Base-by-base conservation (phyloP, 2,888 invertebrate species). In the Philereme transversata region DNA sequence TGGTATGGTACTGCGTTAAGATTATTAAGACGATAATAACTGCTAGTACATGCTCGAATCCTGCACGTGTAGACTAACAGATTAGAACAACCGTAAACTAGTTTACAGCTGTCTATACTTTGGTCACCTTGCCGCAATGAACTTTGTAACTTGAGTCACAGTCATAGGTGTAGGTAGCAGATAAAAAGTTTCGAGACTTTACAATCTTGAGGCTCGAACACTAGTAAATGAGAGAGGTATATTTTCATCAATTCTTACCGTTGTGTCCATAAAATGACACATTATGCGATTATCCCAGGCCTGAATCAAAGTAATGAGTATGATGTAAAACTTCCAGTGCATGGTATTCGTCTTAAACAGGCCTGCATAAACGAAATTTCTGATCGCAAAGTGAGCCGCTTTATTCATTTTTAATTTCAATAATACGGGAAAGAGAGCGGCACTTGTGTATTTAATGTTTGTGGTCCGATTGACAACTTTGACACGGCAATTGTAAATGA, bases 291-390 rank as follows among this genome's bases (percentile, higher is more conserved):
- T 60, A 54, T 82, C 72, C 75, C 76, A 77, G 55, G 84, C 78
- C 60, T 83, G 62, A 43, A 72, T 69, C 50, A 85, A 69, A 4
- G 76, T 73, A 50, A 82, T 48, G 41, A 81, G 68, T 4, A 79
- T 74, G 9, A 85, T 51, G 59, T 81, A 79, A 49, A 81, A 71
- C 71, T 83, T 80, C 82, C 82, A 86, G 67, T 74, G 74, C 83
- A 86, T 83, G 36, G 68, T 77, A 59, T 70, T 71, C 59, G 65
- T 77, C 60, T 78, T 77, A 38, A 75, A 59, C 40, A 71, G 67
- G 57, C 74, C 74, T 69, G 78, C 58, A 51, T 78, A 71, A 70
- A 84, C 78, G 57, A 80, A 75, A 68, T 82, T 71, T 79, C 83
- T 82, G 46, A 82, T 65, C 57, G 83, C 70, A 51, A 74, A 63